phyloP scores from a whole-genome alignment of 2,113 vertebrate species.

The Rhinichthys klamathensis region DNA sequence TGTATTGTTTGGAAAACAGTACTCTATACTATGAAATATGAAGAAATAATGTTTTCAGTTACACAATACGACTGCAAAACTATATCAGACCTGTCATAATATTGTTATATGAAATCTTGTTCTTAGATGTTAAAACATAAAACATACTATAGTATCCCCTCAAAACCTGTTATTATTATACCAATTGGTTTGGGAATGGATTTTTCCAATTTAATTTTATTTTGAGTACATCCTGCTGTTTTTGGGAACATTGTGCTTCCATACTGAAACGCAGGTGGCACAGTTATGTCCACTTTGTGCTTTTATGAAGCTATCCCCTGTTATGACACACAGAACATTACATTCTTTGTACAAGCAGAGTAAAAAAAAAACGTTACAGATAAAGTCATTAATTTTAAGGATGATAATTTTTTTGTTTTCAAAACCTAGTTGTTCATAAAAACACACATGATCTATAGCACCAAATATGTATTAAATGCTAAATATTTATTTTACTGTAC shows the following conservation, averaged over 20 bases:
- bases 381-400: neutral
- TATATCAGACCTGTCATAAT: neutral
- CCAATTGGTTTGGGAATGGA: neutral
- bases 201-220: neutral
- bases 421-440: neutral
- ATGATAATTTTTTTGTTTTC: neutral
- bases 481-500: neutral
- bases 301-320: neutral
- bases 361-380: neutral
- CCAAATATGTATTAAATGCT: neutral
- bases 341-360: neutral
- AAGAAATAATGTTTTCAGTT: neutral
- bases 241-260: neutral
- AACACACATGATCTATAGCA: neutral
- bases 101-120: neutral
- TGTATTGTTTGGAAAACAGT: neutral
- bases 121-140: neutral
- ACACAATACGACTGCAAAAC: neutral
- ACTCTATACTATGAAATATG: neutral
- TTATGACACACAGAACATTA: neutral
- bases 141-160: neutral
- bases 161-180: neutral
- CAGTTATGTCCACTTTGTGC: neutral
- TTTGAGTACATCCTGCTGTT: neutral
- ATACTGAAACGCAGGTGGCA: neutral